Percentiles rank a stretch among this genome's conserved stretches.
phyloP scores from a whole-genome alignment of 2,888 invertebrate species.

The Craniophora ligustri region DNA sequence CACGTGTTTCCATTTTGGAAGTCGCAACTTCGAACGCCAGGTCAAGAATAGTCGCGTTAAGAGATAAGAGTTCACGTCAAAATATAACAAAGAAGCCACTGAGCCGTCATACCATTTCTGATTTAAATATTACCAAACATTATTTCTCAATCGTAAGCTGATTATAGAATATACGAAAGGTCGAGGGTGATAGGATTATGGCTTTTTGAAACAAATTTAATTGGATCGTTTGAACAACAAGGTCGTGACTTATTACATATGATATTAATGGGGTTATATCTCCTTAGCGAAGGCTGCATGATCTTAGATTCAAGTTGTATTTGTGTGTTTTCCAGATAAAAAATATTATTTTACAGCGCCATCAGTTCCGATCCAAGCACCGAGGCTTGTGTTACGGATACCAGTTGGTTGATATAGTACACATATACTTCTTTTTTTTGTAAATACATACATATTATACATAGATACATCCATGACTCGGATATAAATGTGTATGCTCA shows the following conservation, averaged over 20 bases:
- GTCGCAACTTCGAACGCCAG: conserved; percentile 40
- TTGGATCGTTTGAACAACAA: conserved; percentile 56
- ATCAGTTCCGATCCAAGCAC: too few relatives aligned
- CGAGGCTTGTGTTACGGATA: too few relatives aligned
- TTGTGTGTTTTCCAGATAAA: conserved; percentile 26
- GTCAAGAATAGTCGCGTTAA: conserved; percentile 58
- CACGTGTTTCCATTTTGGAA: conserved; percentile 36
- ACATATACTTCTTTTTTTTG: too few relatives aligned
- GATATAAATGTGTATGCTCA: too few relatives aligned
- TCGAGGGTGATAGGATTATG: conserved; percentile 53
- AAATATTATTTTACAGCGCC: too few relatives aligned
- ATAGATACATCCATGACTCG: too few relatives aligned
- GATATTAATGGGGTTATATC: conserved; percentile 30
- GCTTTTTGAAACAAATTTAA: conserved; percentile 56
- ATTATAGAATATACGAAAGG: conserved; percentile 59
- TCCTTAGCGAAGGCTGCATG: conserved; percentile 16
- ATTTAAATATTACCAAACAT: conserved; percentile 41
- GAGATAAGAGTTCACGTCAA: conserved; percentile 49
- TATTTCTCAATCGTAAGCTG: conserved; percentile 46
- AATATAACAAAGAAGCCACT: conserved; percentile 43
- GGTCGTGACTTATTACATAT: conserved; percentile 37
- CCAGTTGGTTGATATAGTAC: too few relatives aligned
- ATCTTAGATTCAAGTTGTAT: conserved; percentile 15
- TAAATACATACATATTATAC: too few relatives aligned
- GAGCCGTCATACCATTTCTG: conserved; percentile 16